Evolutionary conservation across 2,113 vertebrate genomes (phyloP).

Genomic region (Anoura caudifer): DNA sequence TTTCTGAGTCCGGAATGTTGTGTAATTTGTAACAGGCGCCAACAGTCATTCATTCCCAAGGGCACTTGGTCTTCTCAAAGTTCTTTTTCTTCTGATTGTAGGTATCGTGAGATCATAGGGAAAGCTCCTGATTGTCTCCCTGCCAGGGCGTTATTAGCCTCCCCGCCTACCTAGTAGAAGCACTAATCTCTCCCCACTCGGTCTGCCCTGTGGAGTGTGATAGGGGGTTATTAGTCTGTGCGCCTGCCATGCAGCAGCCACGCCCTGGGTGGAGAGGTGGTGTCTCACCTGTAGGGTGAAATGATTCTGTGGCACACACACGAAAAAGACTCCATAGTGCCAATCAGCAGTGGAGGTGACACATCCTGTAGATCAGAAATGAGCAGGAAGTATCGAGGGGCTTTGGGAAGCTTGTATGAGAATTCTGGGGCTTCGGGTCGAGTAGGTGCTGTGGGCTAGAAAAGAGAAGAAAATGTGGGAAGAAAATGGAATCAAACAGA

Average conservation of each 20-base stretch:
- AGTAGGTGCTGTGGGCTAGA: not conserved
- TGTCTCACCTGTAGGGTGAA: not conserved
- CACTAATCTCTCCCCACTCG: not conserved
- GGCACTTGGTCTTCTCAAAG: not conserved
- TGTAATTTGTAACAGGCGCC: not conserved
- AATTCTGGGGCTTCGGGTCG: not conserved
- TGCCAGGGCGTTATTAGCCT: not conserved
- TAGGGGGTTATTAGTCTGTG: too few species aligned
- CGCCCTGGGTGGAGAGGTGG: not conserved
- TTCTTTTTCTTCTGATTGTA: not conserved
- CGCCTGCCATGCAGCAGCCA: not conserved
- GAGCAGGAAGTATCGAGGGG: not conserved
- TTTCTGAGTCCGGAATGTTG: not conserved
- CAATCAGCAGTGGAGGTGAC: not conserved
- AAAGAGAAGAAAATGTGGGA: too few species aligned
- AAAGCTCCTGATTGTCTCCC: not conserved
- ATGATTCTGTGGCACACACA: not conserved
- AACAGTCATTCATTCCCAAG: not conserved
- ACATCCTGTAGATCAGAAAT: not conserved
- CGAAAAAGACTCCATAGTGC: not conserved
- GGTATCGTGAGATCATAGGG: not conserved
- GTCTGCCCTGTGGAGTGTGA: not conserved
- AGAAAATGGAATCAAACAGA: not conserved
- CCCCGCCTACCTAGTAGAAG: not conserved
- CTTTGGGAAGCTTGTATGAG: not conserved